Evolutionary conservation across 2,113 vertebrate genomes (phyloP).

Genomic region (Galeopterus variegatus): DNA sequence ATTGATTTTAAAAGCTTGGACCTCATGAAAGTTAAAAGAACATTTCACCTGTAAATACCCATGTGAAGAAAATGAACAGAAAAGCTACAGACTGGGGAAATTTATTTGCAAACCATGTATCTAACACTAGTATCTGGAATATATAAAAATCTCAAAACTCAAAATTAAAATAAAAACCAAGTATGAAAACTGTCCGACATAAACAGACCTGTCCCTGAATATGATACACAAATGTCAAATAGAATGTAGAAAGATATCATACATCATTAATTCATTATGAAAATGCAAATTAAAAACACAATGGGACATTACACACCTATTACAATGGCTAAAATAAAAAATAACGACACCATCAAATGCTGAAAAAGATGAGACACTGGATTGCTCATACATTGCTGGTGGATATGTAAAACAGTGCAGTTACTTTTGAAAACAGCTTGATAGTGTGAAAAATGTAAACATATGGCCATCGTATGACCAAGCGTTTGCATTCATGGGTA

Average conservation of each 20-base stretch:
- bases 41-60: not conserved
- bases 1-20: not conserved
- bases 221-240: not conserved
- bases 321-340: not conserved
- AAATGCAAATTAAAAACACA: not conserved
- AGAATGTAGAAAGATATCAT: not conserved
- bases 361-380: not conserved
- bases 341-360: not conserved
- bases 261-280: not conserved
- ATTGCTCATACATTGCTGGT: not conserved
- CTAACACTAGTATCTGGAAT: not conserved
- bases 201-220: not conserved
- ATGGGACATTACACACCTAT: not conserved
- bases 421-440: not conserved
- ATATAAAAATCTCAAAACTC: not conserved
- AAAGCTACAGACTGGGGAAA: not conserved
- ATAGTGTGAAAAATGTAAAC: not conserved
- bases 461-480: not conserved
- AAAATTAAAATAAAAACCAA: not conserved
- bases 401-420: not conserved
- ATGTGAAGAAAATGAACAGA: not conserved
- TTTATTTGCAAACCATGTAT: not conserved
- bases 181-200: not conserved
- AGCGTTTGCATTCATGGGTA: not conserved
- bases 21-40: not conserved